A percentile compares a stretch with the other conserved stretches of the same genome.
Conservation (phyloP, 2,113 vertebrate species). For the Salvelinus namaycush region DNA sequence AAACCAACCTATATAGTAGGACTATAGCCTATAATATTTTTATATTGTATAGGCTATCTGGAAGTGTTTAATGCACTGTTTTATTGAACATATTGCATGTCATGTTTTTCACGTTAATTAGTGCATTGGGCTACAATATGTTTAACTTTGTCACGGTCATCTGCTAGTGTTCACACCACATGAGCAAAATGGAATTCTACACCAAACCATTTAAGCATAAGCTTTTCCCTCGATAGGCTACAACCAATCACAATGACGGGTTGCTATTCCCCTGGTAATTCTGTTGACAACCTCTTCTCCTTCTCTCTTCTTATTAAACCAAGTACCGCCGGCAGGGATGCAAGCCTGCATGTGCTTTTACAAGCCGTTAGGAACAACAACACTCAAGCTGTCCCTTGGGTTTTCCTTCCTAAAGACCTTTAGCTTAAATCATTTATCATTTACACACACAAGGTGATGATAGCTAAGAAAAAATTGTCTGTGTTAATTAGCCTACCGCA, state of each 20-base stretch:
- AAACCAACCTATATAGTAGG: no score
- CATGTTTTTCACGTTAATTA: no score
- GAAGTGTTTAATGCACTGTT: no score
- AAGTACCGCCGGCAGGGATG: slow-evolving; percentile 63
- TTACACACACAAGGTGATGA: background rate
- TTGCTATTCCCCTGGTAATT: slow-evolving; percentile 53
- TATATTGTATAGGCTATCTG: no score
- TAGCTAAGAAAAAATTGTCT: background rate
- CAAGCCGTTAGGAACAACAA: slow-evolving; percentile 63
- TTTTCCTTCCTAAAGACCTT: slow-evolving; percentile 47
- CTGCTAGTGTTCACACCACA: background rate
- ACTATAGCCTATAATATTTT: no score
- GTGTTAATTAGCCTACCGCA: no score
- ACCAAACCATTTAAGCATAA: slow-evolving; percentile 11
- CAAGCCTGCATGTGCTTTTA: slow-evolving; percentile 47
- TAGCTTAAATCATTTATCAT: slow-evolving; percentile 26
- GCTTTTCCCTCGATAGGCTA: slow-evolving; percentile 27
- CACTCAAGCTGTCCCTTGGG: slow-evolving; percentile 64
- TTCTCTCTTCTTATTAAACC: slow-evolving; percentile 63
- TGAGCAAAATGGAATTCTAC: slow-evolving; percentile 2
- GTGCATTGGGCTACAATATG: no score
- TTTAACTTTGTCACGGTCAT: background rate
- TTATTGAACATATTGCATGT: no score
- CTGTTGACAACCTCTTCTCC: slow-evolving; percentile 44
- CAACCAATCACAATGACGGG: slow-evolving; percentile 33